A percentile compares a stretch with the other conserved stretches of the same genome.
Evolutionary conservation across 2,113 vertebrate species (phyloP).

Genomic region (Syngnathoides biaculeatus): DNA sequence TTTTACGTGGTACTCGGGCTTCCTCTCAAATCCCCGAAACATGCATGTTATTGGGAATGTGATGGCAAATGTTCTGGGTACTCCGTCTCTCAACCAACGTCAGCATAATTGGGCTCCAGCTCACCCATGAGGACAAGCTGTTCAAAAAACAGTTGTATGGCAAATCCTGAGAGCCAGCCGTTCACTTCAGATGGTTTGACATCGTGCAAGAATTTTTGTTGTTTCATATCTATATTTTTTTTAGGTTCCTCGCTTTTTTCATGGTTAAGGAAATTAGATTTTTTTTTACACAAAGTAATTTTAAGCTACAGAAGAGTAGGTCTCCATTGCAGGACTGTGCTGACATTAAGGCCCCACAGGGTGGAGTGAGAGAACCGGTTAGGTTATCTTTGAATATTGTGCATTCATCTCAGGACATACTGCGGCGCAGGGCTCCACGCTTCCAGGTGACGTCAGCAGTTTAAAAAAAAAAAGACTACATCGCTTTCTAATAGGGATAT

Average conservation of each 20-base stretch:
- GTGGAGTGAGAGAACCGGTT: slow-evolving; percentile 72
- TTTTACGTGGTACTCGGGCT: too few relatives aligned
- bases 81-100: too few relatives aligned
- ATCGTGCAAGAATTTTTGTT: neutral
- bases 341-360: slow-evolving; percentile 60
- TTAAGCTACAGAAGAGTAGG: neutral
- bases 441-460: slow-evolving; percentile 70
- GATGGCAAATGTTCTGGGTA: too few relatives aligned
- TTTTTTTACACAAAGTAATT: neutral
- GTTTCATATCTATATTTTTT: neutral
- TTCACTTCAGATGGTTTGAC: neutral
- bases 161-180: too few relatives aligned
- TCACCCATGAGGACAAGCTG: too few relatives aligned
- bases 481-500: slow-evolving; percentile 31
- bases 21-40: too few relatives aligned
- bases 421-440: slow-evolving; percentile 67
- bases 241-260: neutral
- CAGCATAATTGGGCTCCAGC: too few relatives aligned
- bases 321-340: slow-evolving; percentile 38
- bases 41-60: too few relatives aligned
- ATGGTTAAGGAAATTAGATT: neutral
- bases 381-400: slow-evolving; percentile 73
- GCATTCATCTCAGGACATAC: slow-evolving; percentile 80
- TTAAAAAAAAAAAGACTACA: slow-evolving; percentile 31
- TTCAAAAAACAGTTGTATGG: too few relatives aligned